Evolutionary conservation across 1,140 invertebrate species (phyloP).

Genomic region (Drosophila ironensis): DNA sequence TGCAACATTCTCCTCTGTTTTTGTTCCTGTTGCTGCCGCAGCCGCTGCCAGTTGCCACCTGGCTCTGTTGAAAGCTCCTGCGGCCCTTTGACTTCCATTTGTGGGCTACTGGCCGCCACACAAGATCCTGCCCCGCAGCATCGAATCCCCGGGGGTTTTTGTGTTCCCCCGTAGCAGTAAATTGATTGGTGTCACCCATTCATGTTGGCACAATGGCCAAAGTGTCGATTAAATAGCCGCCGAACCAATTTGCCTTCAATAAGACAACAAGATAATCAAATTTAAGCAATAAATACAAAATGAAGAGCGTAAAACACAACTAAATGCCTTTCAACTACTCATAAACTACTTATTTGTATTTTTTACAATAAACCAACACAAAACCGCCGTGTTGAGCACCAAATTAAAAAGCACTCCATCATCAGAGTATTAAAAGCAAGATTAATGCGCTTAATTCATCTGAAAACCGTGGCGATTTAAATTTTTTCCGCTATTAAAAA

Average conservation of each 20-base stretch:
- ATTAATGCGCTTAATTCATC: conserved; percentile 3
- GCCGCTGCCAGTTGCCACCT: background rate
- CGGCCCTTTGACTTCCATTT: background rate
- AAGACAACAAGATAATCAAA: too few species aligned
- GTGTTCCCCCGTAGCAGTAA: background rate
- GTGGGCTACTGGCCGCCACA: background rate
- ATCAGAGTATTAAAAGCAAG: background rate
- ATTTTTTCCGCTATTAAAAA: conserved; percentile 7
- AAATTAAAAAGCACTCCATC: conserved; percentile 21
- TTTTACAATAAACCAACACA: too few species aligned
- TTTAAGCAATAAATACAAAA: too few species aligned
- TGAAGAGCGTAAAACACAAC: too few species aligned
- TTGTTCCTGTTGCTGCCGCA: background rate
- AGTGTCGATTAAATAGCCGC: too few species aligned
- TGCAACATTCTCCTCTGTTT: background rate
- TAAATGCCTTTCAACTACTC: too few species aligned
- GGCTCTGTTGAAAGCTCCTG: background rate
- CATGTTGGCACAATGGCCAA: background rate
- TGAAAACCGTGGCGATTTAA: conserved; percentile 2
- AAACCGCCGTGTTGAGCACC: background rate
- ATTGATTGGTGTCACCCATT: conserved; percentile 10
- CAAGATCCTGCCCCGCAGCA: background rate
- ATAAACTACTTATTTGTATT: too few species aligned
- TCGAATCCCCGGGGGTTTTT: background rate
- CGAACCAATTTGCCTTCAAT: too few species aligned